Percentiles rank a stretch among this genome's conserved stretches.
These are phyloP conservation scores for Megamerina dolium DNA, from an alignment of 2,888 invertebrate genomes.

Conservation along the genomic window DNA sequence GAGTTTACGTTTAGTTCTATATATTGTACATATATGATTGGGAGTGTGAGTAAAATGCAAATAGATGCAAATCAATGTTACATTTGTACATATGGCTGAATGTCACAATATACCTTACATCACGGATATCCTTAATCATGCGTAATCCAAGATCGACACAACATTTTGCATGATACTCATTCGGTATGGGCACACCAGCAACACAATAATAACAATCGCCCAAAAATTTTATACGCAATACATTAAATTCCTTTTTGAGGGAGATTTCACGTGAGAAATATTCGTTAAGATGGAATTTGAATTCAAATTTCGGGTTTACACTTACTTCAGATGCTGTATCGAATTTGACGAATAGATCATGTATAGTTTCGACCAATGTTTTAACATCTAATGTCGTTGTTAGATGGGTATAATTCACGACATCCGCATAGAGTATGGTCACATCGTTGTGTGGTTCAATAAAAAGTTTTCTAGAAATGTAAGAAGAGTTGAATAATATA, in stretches of 20 bases:
- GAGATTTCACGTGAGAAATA: neutral
- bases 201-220: constrained; percentile 95
- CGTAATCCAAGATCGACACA: constrained; percentile 86
- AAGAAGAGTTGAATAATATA: no score
- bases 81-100: no score
- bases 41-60: no score
- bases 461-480: constrained; percentile 65
- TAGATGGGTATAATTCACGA: constrained; percentile 76
- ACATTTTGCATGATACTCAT: constrained; percentile 77
- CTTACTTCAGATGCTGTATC: constrained; percentile 82
- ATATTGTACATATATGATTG: neutral
- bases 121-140: constrained; percentile 86
- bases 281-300: neutral
- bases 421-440: constrained; percentile 86
- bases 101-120: constrained; percentile 58
- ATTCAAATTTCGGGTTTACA: neutral
- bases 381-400: constrained; percentile 76
- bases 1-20: constrained; percentile 68
- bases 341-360: constrained; percentile 85
- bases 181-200: constrained; percentile 75
- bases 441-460: constrained; percentile 84
- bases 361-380: constrained; percentile 78
- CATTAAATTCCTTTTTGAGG: constrained; percentile 59
- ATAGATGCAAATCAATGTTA: no score
- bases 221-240: constrained; percentile 82